A percentile compares a stretch with the other conserved stretches of the same genome.
Conservation (phyloP, 2,113 vertebrate genomes). For the Ctenomys sociabilis region DNA sequence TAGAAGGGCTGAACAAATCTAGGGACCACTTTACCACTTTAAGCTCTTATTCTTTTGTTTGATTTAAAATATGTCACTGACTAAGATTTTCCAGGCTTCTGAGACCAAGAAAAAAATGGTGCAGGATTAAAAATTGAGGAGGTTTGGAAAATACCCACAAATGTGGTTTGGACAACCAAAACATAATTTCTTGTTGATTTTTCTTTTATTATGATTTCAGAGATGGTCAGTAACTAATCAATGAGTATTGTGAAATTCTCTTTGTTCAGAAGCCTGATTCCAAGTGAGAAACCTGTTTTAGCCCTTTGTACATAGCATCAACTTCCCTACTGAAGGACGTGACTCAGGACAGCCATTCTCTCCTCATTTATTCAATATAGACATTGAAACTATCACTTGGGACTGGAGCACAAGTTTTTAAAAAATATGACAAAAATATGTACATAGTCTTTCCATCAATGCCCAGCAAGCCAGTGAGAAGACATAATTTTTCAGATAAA, state of each 20-base stretch:
- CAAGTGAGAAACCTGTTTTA: background rate
- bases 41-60: constrained; percentile 7
- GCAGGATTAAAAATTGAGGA: background rate
- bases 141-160: constrained; percentile 30
- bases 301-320: background rate
- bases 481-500: constrained; percentile 9
- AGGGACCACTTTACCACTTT: background rate
- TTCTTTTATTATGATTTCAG: constrained; percentile 19
- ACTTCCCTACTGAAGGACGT: background rate
- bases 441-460: background rate
- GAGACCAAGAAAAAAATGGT: background rate
- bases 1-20: background rate
- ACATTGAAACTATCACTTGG: constrained; percentile 24
- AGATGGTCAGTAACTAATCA: constrained; percentile 51
- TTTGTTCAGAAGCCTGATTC: constrained; percentile 54
- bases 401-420: background rate
- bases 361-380: constrained; percentile 30
- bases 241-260: constrained; percentile 18
- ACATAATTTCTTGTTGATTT: constrained; percentile 53
- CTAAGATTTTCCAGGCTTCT: constrained; percentile 46
- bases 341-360: background rate
- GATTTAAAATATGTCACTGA: background rate
- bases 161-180: constrained; percentile 18
- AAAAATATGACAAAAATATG: background rate
- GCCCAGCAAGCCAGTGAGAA: background rate